These are phyloP conservation scores for Sinocyclocheilus rhinocerous DNA, from an alignment of 2,113 vertebrate species.

Conservation along the genomic window DNA sequence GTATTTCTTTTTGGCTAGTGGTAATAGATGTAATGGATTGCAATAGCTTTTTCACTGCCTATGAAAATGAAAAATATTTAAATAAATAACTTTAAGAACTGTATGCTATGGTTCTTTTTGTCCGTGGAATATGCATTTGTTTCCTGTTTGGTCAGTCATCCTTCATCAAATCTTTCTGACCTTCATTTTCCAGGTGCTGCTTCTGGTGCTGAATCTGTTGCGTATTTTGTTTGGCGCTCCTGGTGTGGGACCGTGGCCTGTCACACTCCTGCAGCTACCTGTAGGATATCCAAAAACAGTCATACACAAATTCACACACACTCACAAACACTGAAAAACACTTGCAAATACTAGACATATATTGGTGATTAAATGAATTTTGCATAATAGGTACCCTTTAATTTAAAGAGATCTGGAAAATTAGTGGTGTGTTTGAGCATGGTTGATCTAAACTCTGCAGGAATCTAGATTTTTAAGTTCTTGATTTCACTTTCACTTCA, in stretches of 20 bases:
- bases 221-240: slow-evolving; percentile 47
- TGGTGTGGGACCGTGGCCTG: slow-evolving; percentile 54
- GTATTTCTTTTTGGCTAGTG: not conserved
- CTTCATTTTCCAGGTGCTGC: slow-evolving; percentile 26
- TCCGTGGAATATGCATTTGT: not conserved
- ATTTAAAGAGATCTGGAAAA: too few species aligned
- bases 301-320: not conserved
- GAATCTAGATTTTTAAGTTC: too few species aligned
- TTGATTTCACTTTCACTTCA: too few species aligned
- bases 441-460: too few species aligned
- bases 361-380: not conserved
- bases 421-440: too few species aligned
- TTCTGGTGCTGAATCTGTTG: slow-evolving; percentile 51
- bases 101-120: not conserved
- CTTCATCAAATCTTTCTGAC: not conserved
- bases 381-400: too few species aligned
- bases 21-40: not conserved
- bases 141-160: not conserved
- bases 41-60: not conserved
- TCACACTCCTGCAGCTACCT: slow-evolving; percentile 52
- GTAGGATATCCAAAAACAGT: slow-evolving; percentile 43
- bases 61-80: not conserved
- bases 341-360: not conserved
- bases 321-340: not conserved
- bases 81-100: too few species aligned